Percentiles rank a stretch among this genome's conserved stretches.
Conservation (phyloP, 2,888 invertebrate genomes). For the Lottia gigantea region DNA sequence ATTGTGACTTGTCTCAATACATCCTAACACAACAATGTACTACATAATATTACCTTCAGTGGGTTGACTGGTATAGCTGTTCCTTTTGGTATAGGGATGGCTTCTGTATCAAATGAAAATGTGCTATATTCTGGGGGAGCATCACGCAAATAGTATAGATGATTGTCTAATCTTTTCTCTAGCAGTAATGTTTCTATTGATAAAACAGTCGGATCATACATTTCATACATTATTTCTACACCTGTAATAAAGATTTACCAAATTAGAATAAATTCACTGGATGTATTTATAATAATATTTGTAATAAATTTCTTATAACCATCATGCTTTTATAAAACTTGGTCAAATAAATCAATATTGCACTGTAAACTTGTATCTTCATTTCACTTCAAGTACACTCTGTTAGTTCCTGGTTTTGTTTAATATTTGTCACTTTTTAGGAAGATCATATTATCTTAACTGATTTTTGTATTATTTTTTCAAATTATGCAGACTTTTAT, state of each 20-base stretch:
- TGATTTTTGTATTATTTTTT: no score
- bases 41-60: slow-evolving; percentile 65
- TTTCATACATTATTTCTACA: slow-evolving; percentile 81
- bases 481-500: no score
- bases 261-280: background rate
- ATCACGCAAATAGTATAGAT: slow-evolving; percentile 87
- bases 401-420: no score
- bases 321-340: background rate
- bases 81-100: slow-evolving; percentile 81
- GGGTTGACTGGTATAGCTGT: slow-evolving; percentile 81
- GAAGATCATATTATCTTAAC: no score
- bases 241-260: slow-evolving; percentile 65
- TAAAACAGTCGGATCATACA: slow-evolving; percentile 93
- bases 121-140: slow-evolving; percentile 91
- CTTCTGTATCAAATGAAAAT: slow-evolving; percentile 91
- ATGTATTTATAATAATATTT: background rate
- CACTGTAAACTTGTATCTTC: background rate
- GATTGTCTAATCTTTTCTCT: slow-evolving; percentile 91
- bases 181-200: slow-evolving; percentile 89
- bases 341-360: no score
- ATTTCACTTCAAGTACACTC: background rate
- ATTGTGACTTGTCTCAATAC: no score
- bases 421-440: no score
- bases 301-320: background rate
- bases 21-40: no score